Evolutionary conservation across 2,888 invertebrate genomes (phyloP).

Genomic region (Helicoverpa assulta): DNA sequence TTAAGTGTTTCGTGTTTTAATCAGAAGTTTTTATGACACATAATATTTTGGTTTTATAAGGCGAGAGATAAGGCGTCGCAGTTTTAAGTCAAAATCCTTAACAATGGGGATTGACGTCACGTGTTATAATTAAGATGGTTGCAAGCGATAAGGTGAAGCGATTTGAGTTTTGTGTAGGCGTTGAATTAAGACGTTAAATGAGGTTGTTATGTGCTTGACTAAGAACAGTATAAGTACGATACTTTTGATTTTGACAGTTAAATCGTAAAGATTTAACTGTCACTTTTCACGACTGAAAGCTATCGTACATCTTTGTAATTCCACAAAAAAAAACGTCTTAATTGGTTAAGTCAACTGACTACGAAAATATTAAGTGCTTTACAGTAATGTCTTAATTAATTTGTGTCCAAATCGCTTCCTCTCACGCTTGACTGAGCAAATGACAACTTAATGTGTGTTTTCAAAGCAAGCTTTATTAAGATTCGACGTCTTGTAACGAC

Average conservation of each 20-base stretch:
- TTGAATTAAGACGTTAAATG: not conserved
- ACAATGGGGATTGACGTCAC: conserved; percentile 42
- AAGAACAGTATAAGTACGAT: no score
- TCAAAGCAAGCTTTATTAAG: conserved; percentile 40
- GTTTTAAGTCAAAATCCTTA: conserved; percentile 18
- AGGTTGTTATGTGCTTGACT: no score
- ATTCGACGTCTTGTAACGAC: conserved; percentile 25
- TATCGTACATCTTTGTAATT: no score
- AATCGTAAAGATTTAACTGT: no score
- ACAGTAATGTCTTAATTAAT: not conserved
- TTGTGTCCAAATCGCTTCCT: conserved; percentile 6
- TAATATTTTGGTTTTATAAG: conserved; percentile 10
- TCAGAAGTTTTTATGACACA: not conserved
- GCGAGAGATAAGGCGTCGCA: conserved; percentile 26
- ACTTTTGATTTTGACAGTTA: no score
- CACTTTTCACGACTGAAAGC: no score
- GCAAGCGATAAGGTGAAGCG: conserved; percentile 24
- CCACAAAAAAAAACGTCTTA: no score
- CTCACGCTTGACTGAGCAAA: conserved; percentile 3
- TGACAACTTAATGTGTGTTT: conserved; percentile 35
- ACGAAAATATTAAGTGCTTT: no score
- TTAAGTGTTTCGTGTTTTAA: not conserved
- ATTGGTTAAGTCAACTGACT: no score
- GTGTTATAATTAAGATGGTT: conserved; percentile 29
- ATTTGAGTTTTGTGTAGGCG: not conserved